Evolutionary conservation across 2,888 invertebrate genomes (phyloP).

Genomic region (Oligia fasciuncula): DNA sequence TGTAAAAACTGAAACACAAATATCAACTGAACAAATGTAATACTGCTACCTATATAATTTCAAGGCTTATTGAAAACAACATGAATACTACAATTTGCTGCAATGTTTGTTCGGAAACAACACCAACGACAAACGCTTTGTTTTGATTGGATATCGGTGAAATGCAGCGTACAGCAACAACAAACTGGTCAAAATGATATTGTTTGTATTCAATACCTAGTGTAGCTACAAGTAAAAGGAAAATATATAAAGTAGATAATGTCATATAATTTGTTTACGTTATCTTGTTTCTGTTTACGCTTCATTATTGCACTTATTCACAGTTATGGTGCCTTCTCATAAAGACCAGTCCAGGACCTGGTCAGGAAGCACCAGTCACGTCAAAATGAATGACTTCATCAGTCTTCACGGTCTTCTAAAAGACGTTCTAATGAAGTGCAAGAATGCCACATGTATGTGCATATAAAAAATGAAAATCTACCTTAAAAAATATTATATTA

Average conservation of each 20-base stretch:
- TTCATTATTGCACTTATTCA: too few species aligned
- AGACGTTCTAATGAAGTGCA: too few species aligned
- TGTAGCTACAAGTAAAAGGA: background rate
- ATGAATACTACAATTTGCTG: slow-evolving; percentile 20
- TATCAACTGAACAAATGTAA: background rate
- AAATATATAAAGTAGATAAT: slow-evolving; percentile 8
- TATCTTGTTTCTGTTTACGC: too few species aligned
- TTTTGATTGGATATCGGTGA: slow-evolving; percentile 39
- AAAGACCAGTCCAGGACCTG: background rate
- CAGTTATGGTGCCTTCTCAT: background rate
- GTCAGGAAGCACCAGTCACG: background rate
- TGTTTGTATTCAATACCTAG: background rate
- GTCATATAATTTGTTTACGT: background rate
- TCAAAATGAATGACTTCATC: background rate
- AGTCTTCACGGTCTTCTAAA: too few species aligned
- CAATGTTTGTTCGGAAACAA: slow-evolving; percentile 24
- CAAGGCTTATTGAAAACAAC: background rate
- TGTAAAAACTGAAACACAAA: background rate
- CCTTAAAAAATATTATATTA: too few species aligned
- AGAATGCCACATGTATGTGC: too few species aligned
- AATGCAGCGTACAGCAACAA: slow-evolving; percentile 18
- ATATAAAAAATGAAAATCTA: too few species aligned
- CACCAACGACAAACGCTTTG: slow-evolving; percentile 7
- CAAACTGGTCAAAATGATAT: slow-evolving; percentile 24
- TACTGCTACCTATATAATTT: background rate